Evolutionary conservation across 2,113 vertebrate genomes (phyloP).

Genomic region (Sinocyclocheilus anshuiensis): DNA sequence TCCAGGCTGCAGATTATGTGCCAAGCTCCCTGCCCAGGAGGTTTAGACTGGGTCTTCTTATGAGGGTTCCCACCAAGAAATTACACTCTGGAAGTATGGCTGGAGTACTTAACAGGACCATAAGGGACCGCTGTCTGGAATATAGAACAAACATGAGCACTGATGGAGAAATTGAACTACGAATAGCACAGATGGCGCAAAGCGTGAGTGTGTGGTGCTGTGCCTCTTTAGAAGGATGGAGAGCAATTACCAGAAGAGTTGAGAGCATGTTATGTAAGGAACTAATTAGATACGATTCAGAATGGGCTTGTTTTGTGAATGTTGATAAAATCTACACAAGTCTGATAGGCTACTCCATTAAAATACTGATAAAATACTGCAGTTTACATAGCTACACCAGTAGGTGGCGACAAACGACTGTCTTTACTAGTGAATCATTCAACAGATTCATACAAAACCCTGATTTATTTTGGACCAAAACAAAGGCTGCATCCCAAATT

Average conservation of each 20-base stretch:
- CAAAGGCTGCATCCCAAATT: no score
- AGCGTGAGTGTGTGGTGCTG: background rate
- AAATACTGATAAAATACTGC: background rate
- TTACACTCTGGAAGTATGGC: slow-evolving; percentile 45
- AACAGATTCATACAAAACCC: no score
- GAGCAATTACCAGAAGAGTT: slow-evolving; percentile 7
- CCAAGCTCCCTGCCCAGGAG: slow-evolving; percentile 34
- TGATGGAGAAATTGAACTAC: background rate
- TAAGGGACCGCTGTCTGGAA: slow-evolving; percentile 30
- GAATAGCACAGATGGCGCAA: slow-evolving; percentile 6
- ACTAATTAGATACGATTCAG: background rate
- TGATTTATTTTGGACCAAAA: no score
- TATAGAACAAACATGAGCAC: slow-evolving; percentile 28
- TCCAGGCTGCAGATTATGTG: no score
- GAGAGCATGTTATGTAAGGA: slow-evolving; percentile 21
- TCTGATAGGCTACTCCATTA: background rate
- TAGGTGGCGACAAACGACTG: background rate
- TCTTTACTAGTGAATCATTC: no score
- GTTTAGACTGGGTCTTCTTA: slow-evolving; percentile 12
- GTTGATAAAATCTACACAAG: background rate
- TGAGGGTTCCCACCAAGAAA: slow-evolving; percentile 45
- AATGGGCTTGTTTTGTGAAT: background rate
- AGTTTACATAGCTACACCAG: background rate
- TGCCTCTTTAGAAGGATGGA: background rate
- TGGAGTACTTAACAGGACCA: slow-evolving; percentile 35